Base-by-base conservation (phyloP, 2,888 invertebrate species). In the Biston stratarius region DNA sequence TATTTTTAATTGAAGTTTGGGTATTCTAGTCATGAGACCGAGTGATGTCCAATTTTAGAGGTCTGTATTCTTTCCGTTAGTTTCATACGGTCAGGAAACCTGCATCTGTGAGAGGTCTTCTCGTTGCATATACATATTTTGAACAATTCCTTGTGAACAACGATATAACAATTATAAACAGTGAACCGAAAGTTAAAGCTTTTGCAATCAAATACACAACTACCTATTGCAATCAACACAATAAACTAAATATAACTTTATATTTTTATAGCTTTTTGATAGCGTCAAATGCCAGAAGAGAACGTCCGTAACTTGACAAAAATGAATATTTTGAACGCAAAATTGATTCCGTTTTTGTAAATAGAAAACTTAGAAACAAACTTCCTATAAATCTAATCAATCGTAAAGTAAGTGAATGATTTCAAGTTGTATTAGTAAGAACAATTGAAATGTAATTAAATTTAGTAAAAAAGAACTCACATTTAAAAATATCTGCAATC, bases 401-500 rank as follows among this genome's bases (percentile, higher is more conserved):
- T 24, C 8, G 15, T 47, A 49, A 33, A 47, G 2, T 0, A 24
- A 8, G 15, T 7, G 0, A 8, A 47, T 47, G 12, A 47, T 14
- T 47, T n/a, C 15, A 24, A 24, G 24, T 24, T 24, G 24, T 3
- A 38, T 38, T 9, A 38, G 9, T 38, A 38, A 38, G 6, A 8
- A 38, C 6, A 38, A 8, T 5, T 38, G 1, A 38, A 24, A 24
- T 24, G 1, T 24, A 24, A 3, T 24, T 24, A 24, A 24, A 24
- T 1, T 38, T 38, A 8, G 9, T 38, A 38, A 38, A 38, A 67
- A 61, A 52, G 45, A 38, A 64, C 67, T 68, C 34, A 63, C 63
- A 53, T 68, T 68, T 34, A 11, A 33, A 62, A 61, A 66, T 61
- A 56, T 63, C 63, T 67, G 67, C 67, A 14, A 33, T 53, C 48